phyloP scores from a whole-genome alignment of 1,140 invertebrate genomes.

The Wasmannia auropunctata region DNA sequence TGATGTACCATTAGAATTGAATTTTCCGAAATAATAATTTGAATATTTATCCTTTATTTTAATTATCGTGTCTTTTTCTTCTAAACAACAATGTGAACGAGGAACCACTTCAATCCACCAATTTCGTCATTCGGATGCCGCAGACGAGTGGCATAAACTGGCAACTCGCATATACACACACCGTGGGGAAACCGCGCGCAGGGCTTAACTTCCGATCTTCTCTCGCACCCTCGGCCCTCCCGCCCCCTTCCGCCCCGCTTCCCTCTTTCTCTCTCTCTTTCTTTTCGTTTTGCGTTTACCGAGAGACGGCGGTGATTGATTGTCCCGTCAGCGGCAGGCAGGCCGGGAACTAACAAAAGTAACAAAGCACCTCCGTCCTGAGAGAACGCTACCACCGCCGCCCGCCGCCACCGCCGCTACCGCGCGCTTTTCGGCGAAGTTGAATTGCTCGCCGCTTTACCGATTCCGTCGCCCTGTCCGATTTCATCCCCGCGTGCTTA shows the following conservation, averaged over 20 bases:
- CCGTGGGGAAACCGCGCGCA: constrained; percentile 40
- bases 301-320: constrained; percentile 78
- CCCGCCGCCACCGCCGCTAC: background rate
- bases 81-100: background rate
- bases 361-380: constrained; percentile 74
- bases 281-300: constrained; percentile 29
- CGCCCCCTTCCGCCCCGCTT: constrained; percentile 22
- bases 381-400: constrained; percentile 38
- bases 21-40: background rate
- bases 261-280: constrained; percentile 12
- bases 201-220: constrained; percentile 52
- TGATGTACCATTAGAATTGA: background rate
- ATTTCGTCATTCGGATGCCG: constrained; percentile 15
- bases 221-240: constrained; percentile 39
- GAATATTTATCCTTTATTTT: background rate
- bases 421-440: constrained; percentile 61
- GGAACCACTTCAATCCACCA: background rate
- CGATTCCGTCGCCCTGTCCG: constrained; percentile 40
- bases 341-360: constrained; percentile 77
- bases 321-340: constrained; percentile 80
- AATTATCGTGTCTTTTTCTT: background rate
- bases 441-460: constrained; percentile 60
- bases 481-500: constrained; percentile 35
- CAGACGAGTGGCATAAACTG: constrained; percentile 46
- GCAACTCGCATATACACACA: constrained; percentile 39